Evolutionary conservation across 1,140 invertebrate genomes (phyloP).

Genomic region (Brachystomella parvula): DNA sequence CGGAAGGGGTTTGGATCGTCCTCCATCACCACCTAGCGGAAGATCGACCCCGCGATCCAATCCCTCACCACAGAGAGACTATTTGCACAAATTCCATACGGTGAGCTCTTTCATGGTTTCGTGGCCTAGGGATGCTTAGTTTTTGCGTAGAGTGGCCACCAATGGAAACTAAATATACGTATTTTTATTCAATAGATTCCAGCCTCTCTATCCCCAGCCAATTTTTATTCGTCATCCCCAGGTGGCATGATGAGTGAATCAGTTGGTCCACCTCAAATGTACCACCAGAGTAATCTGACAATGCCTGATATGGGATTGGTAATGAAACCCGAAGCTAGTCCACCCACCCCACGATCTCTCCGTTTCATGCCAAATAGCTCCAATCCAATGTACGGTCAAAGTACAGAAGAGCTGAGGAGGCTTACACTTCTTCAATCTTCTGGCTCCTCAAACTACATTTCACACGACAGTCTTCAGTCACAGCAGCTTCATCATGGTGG

Average conservation of each 20-base stretch:
- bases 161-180: no score
- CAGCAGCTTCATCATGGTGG: constrained; percentile 39
- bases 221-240: constrained; percentile 27
- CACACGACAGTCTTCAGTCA: constrained; percentile 30
- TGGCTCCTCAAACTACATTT: constrained; percentile 17
- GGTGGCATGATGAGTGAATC: constrained; percentile 42
- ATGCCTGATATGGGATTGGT: constrained; percentile 38
- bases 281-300: constrained; percentile 36
- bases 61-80: constrained; percentile 66
- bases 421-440: constrained; percentile 14
- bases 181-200: constrained; percentile 42
- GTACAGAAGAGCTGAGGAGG: constrained; percentile 68
- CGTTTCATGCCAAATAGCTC: constrained; percentile 54
- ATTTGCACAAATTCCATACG: constrained; percentile 74
- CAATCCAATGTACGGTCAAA: constrained; percentile 49
- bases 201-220: constrained; percentile 44
- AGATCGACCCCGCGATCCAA: constrained; percentile 69
- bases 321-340: constrained; percentile 53
- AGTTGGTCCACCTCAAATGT: constrained; percentile 34
- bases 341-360: constrained; percentile 75
- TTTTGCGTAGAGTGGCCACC: background rate
- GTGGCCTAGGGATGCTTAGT: background rate
- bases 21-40: constrained; percentile 52
- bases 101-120: constrained; percentile 51
- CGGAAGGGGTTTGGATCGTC: constrained; percentile 41